Evolutionary conservation across 2,113 vertebrate genomes (phyloP), one percentile per base, ranked within the genome.

Genomic region (Ammospiza caudacuta): DNA sequence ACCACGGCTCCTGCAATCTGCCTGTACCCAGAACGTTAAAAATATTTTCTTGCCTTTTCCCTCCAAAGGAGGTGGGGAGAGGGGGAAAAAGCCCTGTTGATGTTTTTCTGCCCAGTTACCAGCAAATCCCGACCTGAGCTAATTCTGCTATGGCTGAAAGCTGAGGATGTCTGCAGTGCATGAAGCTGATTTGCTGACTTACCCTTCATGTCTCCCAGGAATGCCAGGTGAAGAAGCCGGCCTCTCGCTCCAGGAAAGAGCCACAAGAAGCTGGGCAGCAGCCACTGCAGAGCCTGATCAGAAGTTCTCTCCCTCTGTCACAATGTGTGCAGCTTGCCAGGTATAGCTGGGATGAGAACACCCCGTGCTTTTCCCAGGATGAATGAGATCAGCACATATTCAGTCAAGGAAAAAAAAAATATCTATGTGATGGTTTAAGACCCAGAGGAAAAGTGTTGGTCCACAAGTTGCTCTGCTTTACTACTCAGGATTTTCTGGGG

Each of bases 311-410:
- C 55, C 19, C 70, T 85, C 84, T 89, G 94, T 87, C 93, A 95
- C 92, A 76, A 84, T 11, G 49, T 43, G 17, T 87, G 95, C 88
- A 95, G 95, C 95, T 95, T 93, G 96, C 89, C 94, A 96, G 96
- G 96, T 96, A 95, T 37, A 94, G 91, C 87, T 18, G 58, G 70
- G 93, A 83, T 83, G 84, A 94, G 89, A 94, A 96, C 94, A 83
- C 78, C 66, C 89, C 15, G 89, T 94, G 91, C 93, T 92, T 90
- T 87, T 89, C 94, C 91, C 84, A 75, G 57, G 91, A 93, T 97
- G 94, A 94, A 91, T 95, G 97, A 97, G 96, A 96, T 97, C 97
- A 97, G 95, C 96, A 85, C 92, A 95, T 93, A 96, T 74, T 83
- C 90, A 83, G 67, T 88, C 72, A 77, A 86, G 33, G 41, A 3